Base-by-base conservation (phyloP, 2,797 vertebrate species). In the Carapus acus region DNA sequence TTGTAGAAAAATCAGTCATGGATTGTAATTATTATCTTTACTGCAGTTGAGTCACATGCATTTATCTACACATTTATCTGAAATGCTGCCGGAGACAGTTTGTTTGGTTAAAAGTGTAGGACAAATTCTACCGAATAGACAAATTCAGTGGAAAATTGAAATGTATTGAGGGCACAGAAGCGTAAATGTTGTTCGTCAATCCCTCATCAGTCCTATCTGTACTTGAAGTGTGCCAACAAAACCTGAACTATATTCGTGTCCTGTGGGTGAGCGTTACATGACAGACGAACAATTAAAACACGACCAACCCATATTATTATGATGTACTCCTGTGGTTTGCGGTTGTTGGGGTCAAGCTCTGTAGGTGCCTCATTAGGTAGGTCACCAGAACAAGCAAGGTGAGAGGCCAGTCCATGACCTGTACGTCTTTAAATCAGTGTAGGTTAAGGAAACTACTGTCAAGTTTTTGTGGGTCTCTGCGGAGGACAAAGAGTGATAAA, bases 291-390 rank as follows among this genome's bases (percentile, higher is more conserved):
- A 57, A 36, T 64, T 54, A 58, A 43, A 66, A 15, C 34, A 49
- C 40, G 54, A 24, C 40, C 39, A n/a, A n/a, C n/a, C n/a, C n/a
- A n/a, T n/a, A n/a, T n/a, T n/a, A n/a, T n/a, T n/a, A n/a, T n/a
- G n/a, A n/a, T n/a, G n/a, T n/a, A n/a, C 53, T 52, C 49, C 67
- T 55, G 45, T 58, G 49, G 49, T 60, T 63, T 58, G 52, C 54
- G 68, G 61, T 65, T 67, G 73, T 56, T 29, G 50, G 64, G 74
- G 79, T 81, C 77, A 67, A 31, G 65, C 54, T 72, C 64, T 2
- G 43, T 58, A 62, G 79, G 71, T 79, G 63, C 65, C 74, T 84
- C 77, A 78, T 84, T 81, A 80, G 76, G 71, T 68, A 69, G 74
- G 78, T 80, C 74, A 73, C 4, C 14, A 64, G 73, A 36, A 69